Percentiles rank a stretch among this genome's conserved stretches.
Conservation (phyloP, 2,113 vertebrate genomes). For the Malurus alboscapulatus region DNA sequence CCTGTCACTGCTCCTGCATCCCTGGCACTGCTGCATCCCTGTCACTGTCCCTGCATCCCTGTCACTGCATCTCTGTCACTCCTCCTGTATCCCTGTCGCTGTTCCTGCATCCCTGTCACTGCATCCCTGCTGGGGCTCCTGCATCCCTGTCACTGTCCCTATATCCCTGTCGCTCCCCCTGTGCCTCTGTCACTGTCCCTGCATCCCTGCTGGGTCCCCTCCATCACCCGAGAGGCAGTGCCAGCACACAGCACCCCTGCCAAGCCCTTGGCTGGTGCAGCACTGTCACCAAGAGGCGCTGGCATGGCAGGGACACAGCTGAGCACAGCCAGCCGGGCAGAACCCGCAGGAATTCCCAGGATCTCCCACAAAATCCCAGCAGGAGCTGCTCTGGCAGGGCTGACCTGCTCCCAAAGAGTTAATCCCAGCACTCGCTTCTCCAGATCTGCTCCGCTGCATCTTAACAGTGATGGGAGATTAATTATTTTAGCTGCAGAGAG, state of each 20-base stretch:
- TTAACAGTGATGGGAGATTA: conserved; percentile 51
- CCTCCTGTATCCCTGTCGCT: too few species aligned
- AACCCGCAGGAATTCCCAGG: not conserved
- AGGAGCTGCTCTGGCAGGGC: not conserved
- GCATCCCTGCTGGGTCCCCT: not conserved
- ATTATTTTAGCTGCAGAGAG: conserved; percentile 50
- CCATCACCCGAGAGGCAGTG: not conserved
- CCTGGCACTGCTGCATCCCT: too few species aligned
- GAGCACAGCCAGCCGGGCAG: not conserved
- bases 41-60: too few species aligned
- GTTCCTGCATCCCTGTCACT: too few species aligned
- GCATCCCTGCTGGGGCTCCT: too few species aligned
- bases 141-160: too few species aligned
- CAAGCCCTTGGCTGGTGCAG: rapidly evolving
- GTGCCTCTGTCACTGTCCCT: not conserved
- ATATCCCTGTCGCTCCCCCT: not conserved
- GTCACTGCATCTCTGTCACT: too few species aligned
- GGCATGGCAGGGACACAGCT: not conserved
- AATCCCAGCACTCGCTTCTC: not conserved
- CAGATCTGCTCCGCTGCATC: not conserved
- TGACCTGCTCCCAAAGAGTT: not conserved
- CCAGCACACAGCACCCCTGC: not conserved
- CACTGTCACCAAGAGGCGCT: rapidly evolving
- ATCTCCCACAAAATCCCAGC: not conserved
- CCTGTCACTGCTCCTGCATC: not conserved